Base-by-base conservation (phyloP, 2,113 vertebrate species). In the Sceloporus undulatus region DNA sequence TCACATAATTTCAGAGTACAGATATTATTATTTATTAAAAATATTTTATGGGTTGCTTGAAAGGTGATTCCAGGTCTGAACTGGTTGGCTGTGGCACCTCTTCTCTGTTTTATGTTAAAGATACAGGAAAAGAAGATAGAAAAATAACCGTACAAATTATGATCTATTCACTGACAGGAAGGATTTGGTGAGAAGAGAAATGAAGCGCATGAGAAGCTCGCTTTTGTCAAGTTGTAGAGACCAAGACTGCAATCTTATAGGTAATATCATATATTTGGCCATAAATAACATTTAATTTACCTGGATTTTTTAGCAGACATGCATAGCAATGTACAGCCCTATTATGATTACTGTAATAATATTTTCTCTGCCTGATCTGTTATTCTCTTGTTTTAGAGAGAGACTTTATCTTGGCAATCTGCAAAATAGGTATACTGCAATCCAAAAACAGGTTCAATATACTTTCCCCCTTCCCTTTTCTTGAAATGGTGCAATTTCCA, bases 1-100 rank as follows among this genome's bases (percentile, higher is more conserved):
- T 91, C 2, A 82, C 90, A 73, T 19, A 79, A 6, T 25, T 29
- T 88, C 86, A 71, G 40, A 77, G 3, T 40, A 23, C 25, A 54
- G n/a, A 1, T 70, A 8, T 70, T 34, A n/a, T n/a, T 9, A 23
- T 62, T 62, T 18, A 62, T 62, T 16, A 52, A 52, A 25, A 18
- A 54, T 0, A 2, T 42, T 80, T 87, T 40, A 42, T 81, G 59
- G 54, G 34, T 0, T 85, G 48, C 7, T 87, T 92, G 86, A 70
- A 88, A 79, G 0, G 4, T 87, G 65, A 87, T 19, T 65, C 29
- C 16, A 13, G 34, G 6, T 76, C 34, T 78, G 1, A 75, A 87
- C 84, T 87, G 65, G 27, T 88, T 2, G 89, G 9, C 2, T 82
- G 0, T 11, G 83, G 14, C 8, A 23, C 9, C 81, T 0, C 23